Evolutionary conservation across 2,888 invertebrate species (phyloP), one percentile per base, ranked within the genome.

Genomic region (Ditula angustiorana): DNA sequence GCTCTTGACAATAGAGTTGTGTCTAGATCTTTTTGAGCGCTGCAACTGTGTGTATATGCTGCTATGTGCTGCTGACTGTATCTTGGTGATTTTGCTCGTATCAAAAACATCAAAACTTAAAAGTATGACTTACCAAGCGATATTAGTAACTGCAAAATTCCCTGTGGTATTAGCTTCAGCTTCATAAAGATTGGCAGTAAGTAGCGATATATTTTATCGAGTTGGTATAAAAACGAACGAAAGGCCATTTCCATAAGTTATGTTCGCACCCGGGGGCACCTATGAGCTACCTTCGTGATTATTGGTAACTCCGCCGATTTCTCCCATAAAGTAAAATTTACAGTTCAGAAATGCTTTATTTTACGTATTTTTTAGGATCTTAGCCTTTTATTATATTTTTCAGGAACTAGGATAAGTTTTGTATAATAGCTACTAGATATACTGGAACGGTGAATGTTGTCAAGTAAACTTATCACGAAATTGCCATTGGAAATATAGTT

Each of bases 171-270:
- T 23, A n/a, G n/a, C n/a, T n/a, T n/a, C n/a, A 26, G 57, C 60
- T 63, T 52, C 63, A 63, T 63, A 63, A 63, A 63, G 44, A 58
- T 63, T 58, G 63, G 49, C 26, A 52, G 52, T 58, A 58, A 63
- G 52, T 35, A 44, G 63, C 63, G 35, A 63, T 63, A 58, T 63
- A 58, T 63, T 63, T 63, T 58, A 63, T 63, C 63, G 58, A 63
- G 44, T 46, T 57, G 33, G 44, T 63, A 63, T 63, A 63, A 58
- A 61, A 63, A 58, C 63, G 50, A 52, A 57, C 58, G 41, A 57
- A 63, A 35, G 21, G 58, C 52, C 57, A 52, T 63, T 63, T 63
- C 35, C 57, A 35, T 63, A 58, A 63, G 58, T 63, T 63, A 63
- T 63, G 63, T 58, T 33, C 44, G 0, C 50, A 58, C 52, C 58